Percentiles rank a stretch among this genome's conserved stretches.
These are phyloP conservation scores for Drosophila yakuba DNA, from an alignment of 1,140 invertebrate species.

Conservation along the genomic window DNA sequence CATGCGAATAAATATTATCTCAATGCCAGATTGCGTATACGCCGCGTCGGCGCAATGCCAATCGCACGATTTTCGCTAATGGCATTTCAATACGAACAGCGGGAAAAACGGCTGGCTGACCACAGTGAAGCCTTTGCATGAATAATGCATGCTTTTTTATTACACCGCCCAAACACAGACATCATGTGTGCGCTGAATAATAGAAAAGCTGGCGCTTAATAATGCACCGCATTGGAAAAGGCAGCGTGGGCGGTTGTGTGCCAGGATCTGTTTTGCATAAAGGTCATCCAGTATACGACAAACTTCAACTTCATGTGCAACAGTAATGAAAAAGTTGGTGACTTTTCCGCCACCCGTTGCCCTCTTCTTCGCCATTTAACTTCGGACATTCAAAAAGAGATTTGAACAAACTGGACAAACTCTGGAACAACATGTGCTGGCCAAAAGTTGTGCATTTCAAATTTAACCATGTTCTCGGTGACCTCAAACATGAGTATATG, in stretches of 20 bases:
- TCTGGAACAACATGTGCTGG: constrained; percentile 21
- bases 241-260: background rate
- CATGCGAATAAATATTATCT: constrained; percentile 26
- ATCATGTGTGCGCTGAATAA: constrained; percentile 46
- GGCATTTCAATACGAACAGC: constrained; percentile 69
- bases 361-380: constrained; percentile 29
- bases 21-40: constrained; percentile 70
- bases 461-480: background rate
- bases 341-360: constrained; percentile 1
- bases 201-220: constrained; percentile 44
- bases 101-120: constrained; percentile 50
- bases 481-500: background rate
- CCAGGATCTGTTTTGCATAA: constrained; percentile 44
- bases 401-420: constrained; percentile 24
- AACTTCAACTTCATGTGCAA: constrained; percentile 45
- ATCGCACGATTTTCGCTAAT: constrained; percentile 57
- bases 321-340: constrained; percentile 53
- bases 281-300: constrained; percentile 50
- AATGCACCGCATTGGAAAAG: constrained; percentile 32
- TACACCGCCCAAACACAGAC: constrained; percentile 39
- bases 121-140: constrained; percentile 60
- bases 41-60: constrained; percentile 48
- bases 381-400: constrained; percentile 45
- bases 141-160: constrained; percentile 70
- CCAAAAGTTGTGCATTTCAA: background rate